These are phyloP conservation scores for Glyphotaelius pellucidus DNA, from an alignment of 2,888 invertebrate genomes.

Conservation along the genomic window DNA sequence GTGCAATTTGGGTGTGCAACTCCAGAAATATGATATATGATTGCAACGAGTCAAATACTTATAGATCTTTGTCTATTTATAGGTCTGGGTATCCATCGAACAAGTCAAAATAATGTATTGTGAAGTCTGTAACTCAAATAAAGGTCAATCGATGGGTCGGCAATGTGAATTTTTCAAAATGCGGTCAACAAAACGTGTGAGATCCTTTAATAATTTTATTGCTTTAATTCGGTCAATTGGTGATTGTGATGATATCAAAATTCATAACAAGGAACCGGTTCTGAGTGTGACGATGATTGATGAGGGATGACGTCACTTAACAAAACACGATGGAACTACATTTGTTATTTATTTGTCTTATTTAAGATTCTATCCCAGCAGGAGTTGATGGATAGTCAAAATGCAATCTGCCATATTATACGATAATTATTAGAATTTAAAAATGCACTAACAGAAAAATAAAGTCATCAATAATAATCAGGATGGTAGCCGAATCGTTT, in stretches of 20 bases:
- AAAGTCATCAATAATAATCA: too few species aligned
- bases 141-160: not conserved
- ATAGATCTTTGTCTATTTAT: not conserved
- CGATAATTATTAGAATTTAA: too few species aligned
- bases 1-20: not conserved
- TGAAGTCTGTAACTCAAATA: not conserved
- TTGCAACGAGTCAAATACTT: too few species aligned
- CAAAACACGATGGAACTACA: not conserved
- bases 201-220: not conserved
- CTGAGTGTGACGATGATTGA: not conserved
- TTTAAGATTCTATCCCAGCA: too few species aligned
- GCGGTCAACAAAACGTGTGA: not conserved
- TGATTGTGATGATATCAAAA: constrained; percentile 6
- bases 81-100: not conserved
- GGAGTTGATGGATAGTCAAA: too few species aligned
- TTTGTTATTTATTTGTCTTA: not conserved
- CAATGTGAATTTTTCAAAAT: not conserved
- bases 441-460: too few species aligned
- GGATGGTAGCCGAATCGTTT: too few species aligned
- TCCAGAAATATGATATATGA: too few species aligned
- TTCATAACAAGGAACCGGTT: constrained; percentile 9
- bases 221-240: not conserved
- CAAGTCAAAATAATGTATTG: not conserved
- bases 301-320: not conserved
- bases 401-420: too few species aligned